Percentiles rank a stretch among this genome's conserved stretches.
phyloP scores from a whole-genome alignment of 1,140 invertebrate genomes.

The Sinonovacula constricta region DNA sequence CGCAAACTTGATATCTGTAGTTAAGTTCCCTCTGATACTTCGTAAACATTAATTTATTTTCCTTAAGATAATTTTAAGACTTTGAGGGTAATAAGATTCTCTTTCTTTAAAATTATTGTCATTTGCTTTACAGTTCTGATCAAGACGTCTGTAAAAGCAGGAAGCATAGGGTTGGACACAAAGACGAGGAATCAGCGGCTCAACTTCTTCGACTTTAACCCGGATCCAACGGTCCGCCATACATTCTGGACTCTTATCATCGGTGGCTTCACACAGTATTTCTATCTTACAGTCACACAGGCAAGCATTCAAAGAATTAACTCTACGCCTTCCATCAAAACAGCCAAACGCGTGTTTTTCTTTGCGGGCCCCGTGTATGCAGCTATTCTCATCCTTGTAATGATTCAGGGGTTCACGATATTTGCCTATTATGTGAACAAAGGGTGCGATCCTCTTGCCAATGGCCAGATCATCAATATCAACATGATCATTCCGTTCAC shows the following conservation, averaged over 20 bases:
- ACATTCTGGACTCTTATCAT: constrained; percentile 34
- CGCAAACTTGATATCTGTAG: too few relatives aligned
- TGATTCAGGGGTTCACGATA: too few relatives aligned
- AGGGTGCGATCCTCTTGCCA: constrained; percentile 13
- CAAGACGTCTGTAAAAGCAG: constrained; percentile 9
- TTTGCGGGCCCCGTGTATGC: constrained; percentile 25
- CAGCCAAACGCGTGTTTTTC: constrained; percentile 9
- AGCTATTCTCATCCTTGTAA: not conserved
- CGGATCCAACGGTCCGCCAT: constrained; percentile 23
- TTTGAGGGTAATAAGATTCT: too few relatives aligned
- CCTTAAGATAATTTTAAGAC: too few relatives aligned
- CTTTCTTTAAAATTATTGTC: too few relatives aligned
- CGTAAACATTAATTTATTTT: too few relatives aligned
- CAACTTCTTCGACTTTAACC: constrained; percentile 35
- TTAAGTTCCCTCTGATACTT: too few relatives aligned
- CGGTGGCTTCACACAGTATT: constrained; percentile 16
- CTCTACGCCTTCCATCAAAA: constrained; percentile 4
- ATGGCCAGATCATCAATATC: constrained; percentile 10
- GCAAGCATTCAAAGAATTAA: constrained; percentile 28
- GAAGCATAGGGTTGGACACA: not conserved
- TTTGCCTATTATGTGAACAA: too few relatives aligned
- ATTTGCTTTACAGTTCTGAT: constrained; percentile 32
- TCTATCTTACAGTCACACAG: constrained; percentile 30
- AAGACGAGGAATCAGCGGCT: not conserved
- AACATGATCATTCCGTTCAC: too few relatives aligned